These are phyloP conservation scores for Pristis pectinata DNA, from an alignment of 2,797 vertebrate species.

Conservation along the genomic window DNA sequence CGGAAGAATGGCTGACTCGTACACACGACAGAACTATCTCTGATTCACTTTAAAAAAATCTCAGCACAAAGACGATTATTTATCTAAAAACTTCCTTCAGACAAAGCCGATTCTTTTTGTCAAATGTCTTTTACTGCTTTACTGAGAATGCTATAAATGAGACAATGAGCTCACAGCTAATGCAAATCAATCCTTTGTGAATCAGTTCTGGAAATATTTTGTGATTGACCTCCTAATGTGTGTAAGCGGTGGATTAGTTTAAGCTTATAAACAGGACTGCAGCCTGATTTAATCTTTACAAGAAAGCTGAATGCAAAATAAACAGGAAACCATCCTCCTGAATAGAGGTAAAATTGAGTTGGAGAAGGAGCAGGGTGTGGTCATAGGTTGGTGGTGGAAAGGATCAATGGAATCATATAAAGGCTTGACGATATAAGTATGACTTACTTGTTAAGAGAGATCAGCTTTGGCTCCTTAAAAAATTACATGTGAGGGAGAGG, in stretches of 20 bases:
- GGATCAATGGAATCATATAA: neutral
- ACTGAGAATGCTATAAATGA: neutral
- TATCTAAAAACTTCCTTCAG: neutral
- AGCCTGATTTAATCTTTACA: constrained; percentile 29
- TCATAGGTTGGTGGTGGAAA: no score
- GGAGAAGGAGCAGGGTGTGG: neutral
- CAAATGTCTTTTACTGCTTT: neutral
- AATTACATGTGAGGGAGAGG: neutral
- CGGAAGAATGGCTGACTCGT: neutral
- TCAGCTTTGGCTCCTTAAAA: neutral
- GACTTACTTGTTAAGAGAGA: neutral
- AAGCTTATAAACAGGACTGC: neutral
- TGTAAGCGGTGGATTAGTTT: neutral
- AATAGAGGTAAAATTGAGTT: neutral
- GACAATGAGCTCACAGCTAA: neutral
- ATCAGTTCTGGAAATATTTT: neutral
- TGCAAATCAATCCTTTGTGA: constrained; percentile 14
- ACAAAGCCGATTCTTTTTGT: neutral
- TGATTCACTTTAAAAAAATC: constrained; percentile 9
- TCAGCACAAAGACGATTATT: neutral
- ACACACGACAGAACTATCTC: neutral
- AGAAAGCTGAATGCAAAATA: neutral
- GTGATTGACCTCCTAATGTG: neutral
- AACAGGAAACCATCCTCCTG: neutral
- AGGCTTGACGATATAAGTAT: neutral